phyloP scores from a whole-genome alignment of 2,888 invertebrate species.

The Andricus curvator region DNA sequence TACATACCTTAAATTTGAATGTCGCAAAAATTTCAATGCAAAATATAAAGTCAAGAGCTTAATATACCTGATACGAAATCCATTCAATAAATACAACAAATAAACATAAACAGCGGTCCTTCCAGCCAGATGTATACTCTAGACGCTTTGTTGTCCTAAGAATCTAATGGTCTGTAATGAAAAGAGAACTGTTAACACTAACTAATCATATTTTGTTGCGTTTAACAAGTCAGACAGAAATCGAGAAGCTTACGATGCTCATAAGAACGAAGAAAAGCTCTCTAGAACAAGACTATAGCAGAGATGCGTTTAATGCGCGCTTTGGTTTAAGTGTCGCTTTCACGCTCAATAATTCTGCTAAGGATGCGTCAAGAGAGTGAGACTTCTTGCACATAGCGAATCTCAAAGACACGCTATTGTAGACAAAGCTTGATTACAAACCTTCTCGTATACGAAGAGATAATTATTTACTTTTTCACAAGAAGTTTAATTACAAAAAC shows the following conservation, averaged over 20 bases:
- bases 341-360: constrained; percentile 33
- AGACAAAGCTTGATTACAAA: constrained; percentile 30
- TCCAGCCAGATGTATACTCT: neutral
- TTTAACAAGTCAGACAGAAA: constrained; percentile 22
- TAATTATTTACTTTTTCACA: constrained; percentile 37
- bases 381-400: constrained; percentile 27
- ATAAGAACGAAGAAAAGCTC: constrained; percentile 20
- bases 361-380: constrained; percentile 21
- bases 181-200: neutral
- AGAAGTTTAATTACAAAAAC: constrained; percentile 35
- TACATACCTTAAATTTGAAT: neutral
- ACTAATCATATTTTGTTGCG: constrained; percentile 17
- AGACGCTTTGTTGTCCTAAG: neutral
- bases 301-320: constrained; percentile 28
- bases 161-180: neutral
- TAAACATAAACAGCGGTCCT: too few relatives aligned
- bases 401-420: constrained; percentile 29
- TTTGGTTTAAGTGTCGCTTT: constrained; percentile 37
- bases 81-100: too few relatives aligned
- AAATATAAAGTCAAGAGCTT: neutral
- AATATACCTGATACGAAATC: too few relatives aligned
- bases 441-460: constrained; percentile 19
- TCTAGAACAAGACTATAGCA: constrained; percentile 1
- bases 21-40: neutral
- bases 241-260: constrained; percentile 17